Evolutionary conservation across 2,888 invertebrate species (phyloP), one percentile per base, ranked within the genome.

Genomic region (Macropis europaea): DNA sequence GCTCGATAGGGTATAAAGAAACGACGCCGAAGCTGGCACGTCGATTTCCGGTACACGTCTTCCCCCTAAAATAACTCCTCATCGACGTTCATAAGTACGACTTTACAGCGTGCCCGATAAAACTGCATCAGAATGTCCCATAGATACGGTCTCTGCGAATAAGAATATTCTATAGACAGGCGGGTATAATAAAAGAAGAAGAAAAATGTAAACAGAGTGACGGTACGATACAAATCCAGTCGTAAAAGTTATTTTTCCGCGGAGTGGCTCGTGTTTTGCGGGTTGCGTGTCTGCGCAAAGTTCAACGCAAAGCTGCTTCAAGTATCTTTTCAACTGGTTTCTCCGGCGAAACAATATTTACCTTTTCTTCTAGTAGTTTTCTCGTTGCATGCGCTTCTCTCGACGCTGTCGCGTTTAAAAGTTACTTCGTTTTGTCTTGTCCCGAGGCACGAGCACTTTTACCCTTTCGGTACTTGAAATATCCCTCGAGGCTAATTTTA

Each of bases 81-180:
- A n/a, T n/a, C n/a, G n/a, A n/a, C n/a, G n/a, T n/a, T n/a, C n/a
- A n/a, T n/a, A n/a, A n/a, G n/a, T n/a, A n/a, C n/a, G n/a, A n/a
- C n/a, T n/a, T n/a, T n/a, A n/a, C n/a, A n/a, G n/a, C n/a, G n/a
- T n/a, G n/a, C n/a, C n/a, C n/a, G n/a, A n/a, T n/a, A n/a, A n/a
- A n/a, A n/a, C n/a, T n/a, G n/a, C n/a, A n/a, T n/a, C n/a, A n/a
- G n/a, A n/a, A n/a, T n/a, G n/a, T n/a, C n/a, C n/a, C n/a, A n/a
- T n/a, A n/a, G n/a, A n/a, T 19, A n/a, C n/a, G 36, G 26, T 22
- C 15, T 34, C 64, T 62, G 50, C 42, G 38, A 50, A 66, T 63
- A 52, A 62, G 22, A 7, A 24, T 28, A 22, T 24, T 36, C 34
- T 52, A 66, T 52, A 62, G 66, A 4, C 50, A 34, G 1, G 4